Evolutionary conservation across 1,140 invertebrate genomes (phyloP), one percentile per base, ranked within the genome.

Genomic region (Muscidifurax raptorellus): DNA sequence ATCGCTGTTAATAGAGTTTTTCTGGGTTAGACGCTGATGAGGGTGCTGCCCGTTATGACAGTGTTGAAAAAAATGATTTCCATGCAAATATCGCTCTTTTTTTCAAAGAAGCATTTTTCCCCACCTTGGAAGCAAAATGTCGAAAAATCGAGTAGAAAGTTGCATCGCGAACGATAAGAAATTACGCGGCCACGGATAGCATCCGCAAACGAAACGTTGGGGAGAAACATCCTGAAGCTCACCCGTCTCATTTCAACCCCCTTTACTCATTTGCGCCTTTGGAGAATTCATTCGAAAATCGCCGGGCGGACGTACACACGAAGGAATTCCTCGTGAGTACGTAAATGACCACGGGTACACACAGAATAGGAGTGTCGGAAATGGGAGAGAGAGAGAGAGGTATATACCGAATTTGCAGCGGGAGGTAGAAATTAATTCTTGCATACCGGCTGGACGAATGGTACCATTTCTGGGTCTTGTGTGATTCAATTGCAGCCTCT

Each of bases 1-100:
- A 69, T 69, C 66, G 66, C 3, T 3, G 66, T 69, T 69, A 69
- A 69, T 30, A 69, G 28, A 69, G 66, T 69, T 69, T 64, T 59
- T 59, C 52, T 59, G 52, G 52, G 15, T 59, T 18, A 47, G 10
- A 59, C 13, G 22, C 52, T 59, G 52, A 59, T 59, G 44, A 47
- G 12, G 44, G 13, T 47, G 15, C 9, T 7, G 52, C 52, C 52
- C 6, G 18, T 18, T 59, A 0, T 22, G 52, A 59, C 52, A 22
- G 13, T 59, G 52, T 59, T 59, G 15, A 59, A 59, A 59, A 59
- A 59, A 59, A 59, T 59, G 52, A 59, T 59, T 59, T 22, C 52
- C 15, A 59, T 59, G 52, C 52, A 59, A 59, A 59, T 59, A 4
- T 0, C 52, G 25, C n/a, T 25, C 0, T 22, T 28, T 25, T 67